These are phyloP conservation scores for Zosterops lateralis DNA, from an alignment of 2,113 vertebrate genomes.

Conservation along the genomic window DNA sequence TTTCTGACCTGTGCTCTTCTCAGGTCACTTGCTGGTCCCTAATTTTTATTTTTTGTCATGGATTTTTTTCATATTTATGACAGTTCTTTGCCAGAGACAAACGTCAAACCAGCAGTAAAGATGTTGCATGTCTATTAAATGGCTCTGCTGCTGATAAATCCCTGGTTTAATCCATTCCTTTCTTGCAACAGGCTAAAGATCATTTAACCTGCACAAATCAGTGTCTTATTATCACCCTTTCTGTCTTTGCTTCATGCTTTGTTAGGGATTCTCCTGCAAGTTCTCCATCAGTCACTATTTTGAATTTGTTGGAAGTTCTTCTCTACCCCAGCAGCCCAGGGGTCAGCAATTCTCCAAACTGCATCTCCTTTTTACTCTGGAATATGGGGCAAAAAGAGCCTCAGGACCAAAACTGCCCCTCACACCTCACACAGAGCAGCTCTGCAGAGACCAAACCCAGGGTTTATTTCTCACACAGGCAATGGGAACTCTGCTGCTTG, in stretches of 20 bases:
- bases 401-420: neutral
- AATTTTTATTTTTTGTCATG: neutral
- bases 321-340: neutral
- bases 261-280: neutral
- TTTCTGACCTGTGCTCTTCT: neutral
- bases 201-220: neutral
- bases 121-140: neutral
- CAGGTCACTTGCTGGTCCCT: neutral
- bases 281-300: neutral
- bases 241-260: neutral
- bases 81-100: neutral
- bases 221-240: neutral
- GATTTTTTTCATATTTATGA: neutral
- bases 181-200: neutral
- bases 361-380: neutral
- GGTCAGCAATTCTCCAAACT: neutral
- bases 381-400: neutral
- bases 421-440: neutral
- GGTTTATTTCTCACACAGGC: neutral
- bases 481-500: neutral
- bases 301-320: neutral
- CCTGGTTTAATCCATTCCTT: neutral
- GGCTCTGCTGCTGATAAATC: neutral
- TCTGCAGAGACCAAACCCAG: neutral
- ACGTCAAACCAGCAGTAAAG: neutral